Evolutionary conservation across 37 sponge, comb jelly and placozoan species (phyloP), one percentile per base, ranked within the genome.

Genomic region (Crambe crambe): DNA sequence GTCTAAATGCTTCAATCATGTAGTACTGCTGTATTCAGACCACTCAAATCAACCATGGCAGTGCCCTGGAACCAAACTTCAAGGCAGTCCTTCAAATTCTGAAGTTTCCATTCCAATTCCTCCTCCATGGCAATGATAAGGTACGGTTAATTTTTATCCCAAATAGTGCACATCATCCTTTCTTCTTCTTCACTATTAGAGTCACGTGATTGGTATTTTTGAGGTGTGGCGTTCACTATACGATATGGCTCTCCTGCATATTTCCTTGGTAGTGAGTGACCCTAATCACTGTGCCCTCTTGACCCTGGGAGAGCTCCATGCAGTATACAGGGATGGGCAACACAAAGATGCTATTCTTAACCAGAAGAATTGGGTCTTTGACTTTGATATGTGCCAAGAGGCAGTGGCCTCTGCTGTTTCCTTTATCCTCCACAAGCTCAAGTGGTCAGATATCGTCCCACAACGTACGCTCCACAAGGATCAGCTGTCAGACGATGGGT

Each of bases 101-200:
- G 56, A 79, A 79, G 80, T 79, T 79, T 70, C 80, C 80, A 47
- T 79, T 79, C 59, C 58, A 58, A 2, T 47, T 41, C 38, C 38
- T 70, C 12, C 40, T 70, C 29, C 4, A 69, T 47, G 21, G 56
- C 1, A 0, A 10, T 2, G 80, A 70, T 1, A 68, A 44, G 70
- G 70, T 70, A 66, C 21, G 40, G 8, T 27, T n/a, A n/a, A n/a
- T n/a, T n/a, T n/a, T n/a, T n/a, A n/a, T n/a, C n/a, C n/a, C n/a
- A n/a, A n/a, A n/a, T n/a, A n/a, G n/a, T n/a, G n/a, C n/a, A n/a
- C n/a, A n/a, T n/a, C n/a, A n/a, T n/a, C n/a, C n/a, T n/a, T 23
- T 21, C 47, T 43, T 34, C 30, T 23, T 12, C 51, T 47, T 47
- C 10, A 47, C 6, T 12, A 15, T 12, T 47, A 47, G 10, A 47